Conservation (phyloP, 2,888 invertebrate species). For the Sclerodermus sp. region DNA sequence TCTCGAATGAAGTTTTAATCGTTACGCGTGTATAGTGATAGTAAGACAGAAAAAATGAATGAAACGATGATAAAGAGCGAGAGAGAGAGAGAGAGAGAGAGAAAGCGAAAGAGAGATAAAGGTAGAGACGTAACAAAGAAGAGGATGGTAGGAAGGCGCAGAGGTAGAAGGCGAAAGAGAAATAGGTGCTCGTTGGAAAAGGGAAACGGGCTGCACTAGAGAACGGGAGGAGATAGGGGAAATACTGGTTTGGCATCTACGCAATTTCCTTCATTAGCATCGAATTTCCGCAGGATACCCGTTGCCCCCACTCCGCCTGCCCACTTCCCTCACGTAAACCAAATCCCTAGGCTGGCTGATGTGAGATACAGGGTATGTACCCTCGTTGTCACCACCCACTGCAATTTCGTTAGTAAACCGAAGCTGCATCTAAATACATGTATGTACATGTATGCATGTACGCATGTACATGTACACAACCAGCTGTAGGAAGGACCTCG, state of each 20-base stretch:
- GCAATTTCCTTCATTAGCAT: constrained; percentile 47
- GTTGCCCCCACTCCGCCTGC: constrained; percentile 6
- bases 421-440: constrained; percentile 14
- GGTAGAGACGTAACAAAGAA: background rate
- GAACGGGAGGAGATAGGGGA: constrained; percentile 22
- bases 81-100: background rate
- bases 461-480: background rate
- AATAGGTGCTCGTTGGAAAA: background rate
- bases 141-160: background rate
- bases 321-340: constrained; percentile 23
- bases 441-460: background rate
- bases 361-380: constrained; percentile 19
- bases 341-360: constrained; percentile 27
- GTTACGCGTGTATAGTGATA: too few relatives aligned
- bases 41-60: too few relatives aligned
- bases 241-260: constrained; percentile 43
- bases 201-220: background rate
- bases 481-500: too few relatives aligned
- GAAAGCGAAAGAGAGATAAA: constrained; percentile 2
- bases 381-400: constrained; percentile 22
- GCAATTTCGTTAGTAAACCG: constrained; percentile 31
- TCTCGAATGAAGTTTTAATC: too few relatives aligned
- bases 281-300: constrained; percentile 40
- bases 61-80: too few relatives aligned
- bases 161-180: background rate